These are phyloP conservation scores for Oscheius sp. DNA, from an alignment of 2,888 invertebrate species.

Conservation along the genomic window DNA sequence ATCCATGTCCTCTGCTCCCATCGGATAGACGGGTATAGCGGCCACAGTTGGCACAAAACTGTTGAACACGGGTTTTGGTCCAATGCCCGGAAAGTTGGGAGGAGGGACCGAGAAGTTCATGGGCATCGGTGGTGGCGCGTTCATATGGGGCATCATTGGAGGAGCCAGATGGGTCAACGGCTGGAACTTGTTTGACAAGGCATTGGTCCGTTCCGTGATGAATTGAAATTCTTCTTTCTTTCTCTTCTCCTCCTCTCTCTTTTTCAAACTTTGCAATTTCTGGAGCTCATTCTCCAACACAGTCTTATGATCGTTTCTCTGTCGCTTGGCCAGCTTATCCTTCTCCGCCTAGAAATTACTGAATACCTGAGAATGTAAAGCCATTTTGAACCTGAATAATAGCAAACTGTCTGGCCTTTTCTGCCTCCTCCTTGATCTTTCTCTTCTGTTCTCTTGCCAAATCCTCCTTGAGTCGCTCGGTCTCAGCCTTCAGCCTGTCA, in stretches of 20 bases:
- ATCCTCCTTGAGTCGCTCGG: not conserved
- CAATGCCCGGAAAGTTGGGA: not conserved
- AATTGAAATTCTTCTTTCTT: not conserved
- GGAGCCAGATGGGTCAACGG: not conserved
- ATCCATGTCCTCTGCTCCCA: slow-evolving; percentile 9
- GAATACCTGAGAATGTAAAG: too few relatives aligned
- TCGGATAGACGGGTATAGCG: slow-evolving; percentile 24
- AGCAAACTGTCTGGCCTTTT: slow-evolving; percentile 4
- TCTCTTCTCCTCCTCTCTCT: slow-evolving; percentile 9
- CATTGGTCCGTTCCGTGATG: not conserved
- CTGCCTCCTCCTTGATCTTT: slow-evolving; percentile 3
- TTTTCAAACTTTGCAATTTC: not conserved
- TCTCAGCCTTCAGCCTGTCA: slow-evolving; percentile 3
- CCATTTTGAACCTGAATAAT: not conserved
- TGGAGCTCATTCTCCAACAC: slow-evolving; percentile 15
- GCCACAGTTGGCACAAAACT: slow-evolving; percentile 12
- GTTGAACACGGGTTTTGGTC: slow-evolving; percentile 1
- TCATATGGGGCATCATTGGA: slow-evolving; percentile 8
- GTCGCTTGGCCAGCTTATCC: slow-evolving; percentile 9
- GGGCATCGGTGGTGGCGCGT: slow-evolving; percentile 2
- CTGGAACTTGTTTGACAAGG: slow-evolving; percentile 2
- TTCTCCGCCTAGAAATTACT: slow-evolving; percentile 8
- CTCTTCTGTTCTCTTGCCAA: slow-evolving; percentile 3
- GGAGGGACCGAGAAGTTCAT: slow-evolving; percentile 13
- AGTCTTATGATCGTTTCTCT: not conserved